Evolutionary conservation across 1,140 invertebrate genomes (phyloP).

Genomic region (Nymphalis io): DNA sequence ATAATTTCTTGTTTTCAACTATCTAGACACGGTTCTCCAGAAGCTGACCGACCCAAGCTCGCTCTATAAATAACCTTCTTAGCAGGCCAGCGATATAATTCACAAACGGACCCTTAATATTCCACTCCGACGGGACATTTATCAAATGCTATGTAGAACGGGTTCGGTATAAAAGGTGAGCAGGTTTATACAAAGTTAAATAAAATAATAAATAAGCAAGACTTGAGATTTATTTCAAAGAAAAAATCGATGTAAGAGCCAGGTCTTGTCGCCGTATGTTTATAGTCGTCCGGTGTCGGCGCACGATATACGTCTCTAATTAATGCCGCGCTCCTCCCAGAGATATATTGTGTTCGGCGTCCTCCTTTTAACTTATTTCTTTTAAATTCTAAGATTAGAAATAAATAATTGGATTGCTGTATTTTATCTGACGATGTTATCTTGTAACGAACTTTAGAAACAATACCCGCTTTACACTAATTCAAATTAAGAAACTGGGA

Average conservation of each 20-base stretch:
- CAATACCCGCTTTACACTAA: neutral
- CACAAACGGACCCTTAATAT: slow-evolving; percentile 69
- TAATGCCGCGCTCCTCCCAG: slow-evolving; percentile 62
- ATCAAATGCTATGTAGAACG: slow-evolving; percentile 68
- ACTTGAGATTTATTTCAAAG: slow-evolving; percentile 78
- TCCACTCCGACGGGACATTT: slow-evolving; percentile 66
- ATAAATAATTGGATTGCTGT: slow-evolving; percentile 39
- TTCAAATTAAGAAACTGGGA: slow-evolving; percentile 4
- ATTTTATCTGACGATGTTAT: slow-evolving; percentile 29
- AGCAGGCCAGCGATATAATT: slow-evolving; percentile 69
- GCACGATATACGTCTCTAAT: slow-evolving; percentile 69
- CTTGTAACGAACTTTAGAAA: slow-evolving; percentile 4
- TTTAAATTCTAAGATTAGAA: slow-evolving; percentile 54
- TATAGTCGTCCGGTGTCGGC: slow-evolving; percentile 66
- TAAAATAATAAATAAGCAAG: slow-evolving; percentile 78
- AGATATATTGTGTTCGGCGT: slow-evolving; percentile 59
- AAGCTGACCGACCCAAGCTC: slow-evolving; percentile 43
- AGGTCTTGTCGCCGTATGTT: slow-evolving; percentile 69
- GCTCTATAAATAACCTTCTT: slow-evolving; percentile 73
- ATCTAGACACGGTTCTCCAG: slow-evolving; percentile 47
- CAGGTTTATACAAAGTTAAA: slow-evolving; percentile 77
- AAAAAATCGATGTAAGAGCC: slow-evolving; percentile 71
- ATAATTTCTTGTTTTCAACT: slow-evolving; percentile 33
- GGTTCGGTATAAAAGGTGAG: slow-evolving; percentile 61
- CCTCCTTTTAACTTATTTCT: slow-evolving; percentile 49